Evolutionary conservation across 2,797 vertebrate genomes (phyloP).

Genomic region (Pangasius larnaudii): DNA sequence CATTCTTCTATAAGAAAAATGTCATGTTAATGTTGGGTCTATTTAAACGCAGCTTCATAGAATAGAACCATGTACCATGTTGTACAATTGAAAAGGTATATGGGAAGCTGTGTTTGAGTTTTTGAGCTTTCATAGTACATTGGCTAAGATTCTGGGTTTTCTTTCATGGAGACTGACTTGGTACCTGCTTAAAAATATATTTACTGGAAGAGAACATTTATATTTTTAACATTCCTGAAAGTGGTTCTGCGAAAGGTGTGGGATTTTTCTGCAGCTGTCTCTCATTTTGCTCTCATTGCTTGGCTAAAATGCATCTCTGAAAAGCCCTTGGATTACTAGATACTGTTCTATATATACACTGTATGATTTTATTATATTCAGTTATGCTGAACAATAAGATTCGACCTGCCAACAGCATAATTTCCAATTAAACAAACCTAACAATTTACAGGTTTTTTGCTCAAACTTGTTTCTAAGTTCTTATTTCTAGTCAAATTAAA

Average conservation of each 20-base stretch:
- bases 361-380: not conserved
- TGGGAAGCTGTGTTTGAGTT: not conserved
- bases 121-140: not conserved
- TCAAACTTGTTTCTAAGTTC: not conserved
- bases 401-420: not conserved
- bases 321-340: not conserved
- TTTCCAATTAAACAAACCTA: not conserved
- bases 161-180: not conserved
- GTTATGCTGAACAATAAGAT: not conserved
- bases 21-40: not conserved
- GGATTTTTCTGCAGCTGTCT: not conserved
- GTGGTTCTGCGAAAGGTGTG: not conserved
- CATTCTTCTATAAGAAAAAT: not conserved
- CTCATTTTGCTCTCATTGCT: not conserved
- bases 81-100: not conserved
- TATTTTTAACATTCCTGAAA: not conserved
- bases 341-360: not conserved
- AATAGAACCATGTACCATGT: not conserved
- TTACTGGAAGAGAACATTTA: not conserved
- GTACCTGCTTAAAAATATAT: not conserved
- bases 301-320: not conserved
- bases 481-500: not conserved
- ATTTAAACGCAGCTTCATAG: not conserved
- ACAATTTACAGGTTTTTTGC: not conserved
- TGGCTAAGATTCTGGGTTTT: not conserved